A percentile compares a stretch with the other conserved stretches of the same genome.
These are phyloP conservation scores for Acheta domesticus DNA, from an alignment of 2,888 invertebrate genomes.

Conservation along the genomic window DNA sequence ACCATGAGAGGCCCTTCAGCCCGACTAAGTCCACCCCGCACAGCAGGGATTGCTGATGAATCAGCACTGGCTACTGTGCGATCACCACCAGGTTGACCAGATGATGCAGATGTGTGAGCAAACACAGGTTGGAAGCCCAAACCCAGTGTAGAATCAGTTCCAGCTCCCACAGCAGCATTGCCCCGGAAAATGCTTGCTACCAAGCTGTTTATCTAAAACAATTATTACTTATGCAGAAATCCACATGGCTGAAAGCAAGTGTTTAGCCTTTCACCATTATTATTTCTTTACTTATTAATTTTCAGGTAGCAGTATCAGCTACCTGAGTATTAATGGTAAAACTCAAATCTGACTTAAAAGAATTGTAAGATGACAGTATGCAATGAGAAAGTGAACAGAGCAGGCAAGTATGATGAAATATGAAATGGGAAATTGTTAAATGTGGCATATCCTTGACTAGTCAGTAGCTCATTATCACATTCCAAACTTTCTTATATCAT, in stretches of 20 bases:
- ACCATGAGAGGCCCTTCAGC: constrained; percentile 54
- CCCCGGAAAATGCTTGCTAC: constrained; percentile 40
- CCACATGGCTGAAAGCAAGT: neutral
- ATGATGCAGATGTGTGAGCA: constrained; percentile 25
- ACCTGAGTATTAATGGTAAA: too few species aligned
- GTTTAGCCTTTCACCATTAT: too few species aligned
- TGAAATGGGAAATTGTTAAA: too few species aligned
- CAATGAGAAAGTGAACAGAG: neutral
- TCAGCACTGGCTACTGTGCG: constrained; percentile 19
- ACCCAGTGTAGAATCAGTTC: constrained; percentile 27
- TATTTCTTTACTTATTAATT: too few species aligned
- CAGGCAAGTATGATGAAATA: neutral
- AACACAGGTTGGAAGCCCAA: constrained; percentile 27
- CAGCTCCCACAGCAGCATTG: constrained; percentile 32
- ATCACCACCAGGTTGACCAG: neutral
- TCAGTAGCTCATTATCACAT: too few species aligned
- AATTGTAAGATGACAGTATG: too few species aligned
- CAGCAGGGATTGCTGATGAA: constrained; percentile 37
- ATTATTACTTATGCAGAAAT: constrained; percentile 44
- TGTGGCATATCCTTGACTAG: too few species aligned
- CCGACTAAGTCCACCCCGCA: constrained; percentile 47
- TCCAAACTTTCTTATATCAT: too few species aligned
- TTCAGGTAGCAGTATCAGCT: too few species aligned
- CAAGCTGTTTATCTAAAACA: constrained; percentile 41
- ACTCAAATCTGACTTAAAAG: too few species aligned